phyloP scores from a whole-genome alignment of 2,888 invertebrate species.

The Oegoconia quadripuncta region DNA sequence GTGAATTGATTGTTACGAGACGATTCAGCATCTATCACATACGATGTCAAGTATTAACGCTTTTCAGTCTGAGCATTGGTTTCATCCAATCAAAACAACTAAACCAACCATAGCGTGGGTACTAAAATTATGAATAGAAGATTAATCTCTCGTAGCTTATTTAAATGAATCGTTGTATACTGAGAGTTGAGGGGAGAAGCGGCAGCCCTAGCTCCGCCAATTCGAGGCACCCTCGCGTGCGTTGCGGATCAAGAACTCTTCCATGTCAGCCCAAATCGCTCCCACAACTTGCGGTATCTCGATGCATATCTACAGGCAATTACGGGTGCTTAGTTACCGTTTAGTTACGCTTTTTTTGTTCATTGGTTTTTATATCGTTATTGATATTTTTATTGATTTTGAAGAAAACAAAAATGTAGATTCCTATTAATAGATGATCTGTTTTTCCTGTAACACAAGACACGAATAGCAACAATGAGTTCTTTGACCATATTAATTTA shows the following conservation, averaged over 20 bases:
- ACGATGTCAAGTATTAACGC: neutral
- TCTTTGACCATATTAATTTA: too few species aligned
- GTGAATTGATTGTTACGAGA: slow-evolving; percentile 1
- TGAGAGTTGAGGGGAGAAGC: slow-evolving; percentile 21
- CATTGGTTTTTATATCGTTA: slow-evolving; percentile 8
- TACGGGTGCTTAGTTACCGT: slow-evolving; percentile 36
- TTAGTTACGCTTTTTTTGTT: slow-evolving; percentile 35
- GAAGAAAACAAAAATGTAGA: neutral
- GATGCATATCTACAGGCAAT: slow-evolving; percentile 36
- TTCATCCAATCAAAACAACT: slow-evolving; percentile 12
- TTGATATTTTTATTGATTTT: slow-evolving; percentile 3
- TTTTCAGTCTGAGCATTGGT: neutral
- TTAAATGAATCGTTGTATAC: slow-evolving; percentile 29
- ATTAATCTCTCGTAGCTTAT: slow-evolving; percentile 32
- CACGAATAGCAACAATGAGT: too few species aligned
- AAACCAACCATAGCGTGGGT: too few species aligned
- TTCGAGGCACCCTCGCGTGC: slow-evolving; percentile 29
- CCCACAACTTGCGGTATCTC: slow-evolving; percentile 34
- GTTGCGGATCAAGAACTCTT: slow-evolving; percentile 31
- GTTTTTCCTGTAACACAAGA: neutral
- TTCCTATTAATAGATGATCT: neutral
- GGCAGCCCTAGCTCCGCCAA: slow-evolving; percentile 32
- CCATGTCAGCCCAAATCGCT: slow-evolving; percentile 39
- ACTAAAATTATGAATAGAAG: slow-evolving; percentile 15
- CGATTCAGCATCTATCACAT: neutral